Conservation (phyloP, 2,113 vertebrate genomes). For the Nothoprocta perdicaria region DNA sequence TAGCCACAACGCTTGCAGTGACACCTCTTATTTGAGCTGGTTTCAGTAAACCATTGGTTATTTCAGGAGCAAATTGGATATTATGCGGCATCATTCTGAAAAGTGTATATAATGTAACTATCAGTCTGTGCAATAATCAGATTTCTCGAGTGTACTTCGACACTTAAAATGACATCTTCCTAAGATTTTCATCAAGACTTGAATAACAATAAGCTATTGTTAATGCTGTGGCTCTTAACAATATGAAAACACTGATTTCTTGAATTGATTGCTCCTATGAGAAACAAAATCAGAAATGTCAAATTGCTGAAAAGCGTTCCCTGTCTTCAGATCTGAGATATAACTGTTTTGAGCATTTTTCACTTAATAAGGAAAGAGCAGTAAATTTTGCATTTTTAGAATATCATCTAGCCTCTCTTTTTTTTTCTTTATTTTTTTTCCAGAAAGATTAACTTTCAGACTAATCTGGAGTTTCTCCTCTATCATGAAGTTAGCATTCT, state of each 20-base stretch:
- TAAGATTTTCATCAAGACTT: conserved; percentile 21
- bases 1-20: conserved; percentile 17
- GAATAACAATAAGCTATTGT: conserved; percentile 30
- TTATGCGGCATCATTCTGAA: not conserved
- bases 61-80: conserved; percentile 27
- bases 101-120: not conserved
- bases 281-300: conserved; percentile 22
- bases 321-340: not conserved
- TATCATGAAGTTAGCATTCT: not conserved
- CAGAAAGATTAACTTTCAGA: not conserved
- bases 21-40: not conserved
- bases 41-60: not conserved
- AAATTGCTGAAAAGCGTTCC: not conserved
- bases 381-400: not conserved
- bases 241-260: not conserved
- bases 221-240: not conserved
- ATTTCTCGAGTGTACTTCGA: conserved; percentile 12
- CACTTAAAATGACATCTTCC: not conserved
- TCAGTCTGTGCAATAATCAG: not conserved
- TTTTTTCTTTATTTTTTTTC: not conserved
- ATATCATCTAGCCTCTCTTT: not conserved
- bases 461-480: not conserved
- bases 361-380: not conserved
- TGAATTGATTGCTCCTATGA: conserved; percentile 1
- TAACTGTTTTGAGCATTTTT: not conserved